Base-by-base conservation (phyloP, 2,888 invertebrate genomes). In the Drosophila rubida region DNA sequence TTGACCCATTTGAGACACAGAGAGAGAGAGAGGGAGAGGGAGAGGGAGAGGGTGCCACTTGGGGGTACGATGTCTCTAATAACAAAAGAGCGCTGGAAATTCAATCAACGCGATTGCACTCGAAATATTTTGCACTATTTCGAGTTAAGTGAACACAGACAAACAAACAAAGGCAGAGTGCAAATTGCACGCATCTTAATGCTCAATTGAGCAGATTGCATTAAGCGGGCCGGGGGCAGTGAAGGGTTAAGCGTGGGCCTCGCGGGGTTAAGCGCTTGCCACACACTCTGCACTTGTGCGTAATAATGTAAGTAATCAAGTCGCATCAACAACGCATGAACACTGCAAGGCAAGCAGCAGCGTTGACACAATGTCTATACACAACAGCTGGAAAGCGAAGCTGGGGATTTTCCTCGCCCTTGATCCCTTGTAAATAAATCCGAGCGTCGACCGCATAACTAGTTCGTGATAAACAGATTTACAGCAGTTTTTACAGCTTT, bases 101-200 rank as follows among this genome's bases (percentile, higher is more conserved):
- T 80, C 77, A 78, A 78, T 78, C 73, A 80, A 66, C 57, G 74
- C 62, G 46, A 72, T 54, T 77, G 77, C 80, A 69, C 68, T 77
- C 77, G 53, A 71, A 63, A 59, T 61, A 57, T 54, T 75, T 63
- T 37, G 7, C 48, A 69, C 50, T 45, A 74, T 53, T 60, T 65
- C 19, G 22, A 44, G 44, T 16, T 45, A 71, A 76, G 32, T 49
- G 59, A 53, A 23, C 30, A 60, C 23, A 27, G 13, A 25, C 54
- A 39, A 9, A 11, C 30, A 30, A 30, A 30, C 30, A 27, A n/a
- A n/a, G 25, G 65, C 69, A 63, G 39, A 70, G 54, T 49, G 58
- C 72, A 76, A 73, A 75, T 64, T 76, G 72, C 60, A 75, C 72
- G 76, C 73, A 73, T 65, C 60, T 71, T 66, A 19, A 50, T 30